A percentile compares a stretch with the other conserved stretches of the same genome.
phyloP scores from a whole-genome alignment of 2,888 invertebrate species.

The Saturnia pavonia region DNA sequence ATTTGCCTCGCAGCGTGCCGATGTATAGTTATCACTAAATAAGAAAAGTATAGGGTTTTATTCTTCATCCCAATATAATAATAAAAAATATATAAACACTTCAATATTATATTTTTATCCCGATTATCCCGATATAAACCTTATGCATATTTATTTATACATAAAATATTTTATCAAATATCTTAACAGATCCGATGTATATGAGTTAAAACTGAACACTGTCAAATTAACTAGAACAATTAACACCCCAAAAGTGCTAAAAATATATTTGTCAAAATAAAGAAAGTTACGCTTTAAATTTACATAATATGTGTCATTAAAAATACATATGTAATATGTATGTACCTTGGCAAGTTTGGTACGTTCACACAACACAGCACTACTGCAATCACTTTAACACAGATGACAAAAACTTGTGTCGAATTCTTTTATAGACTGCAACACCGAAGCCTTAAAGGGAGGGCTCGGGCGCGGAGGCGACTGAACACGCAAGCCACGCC shows the following conservation, averaged over 20 bases:
- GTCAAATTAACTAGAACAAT: neutral
- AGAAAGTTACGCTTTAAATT: constrained; percentile 12
- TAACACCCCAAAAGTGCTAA: neutral
- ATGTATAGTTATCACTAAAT: constrained; percentile 27
- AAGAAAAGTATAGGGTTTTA: neutral
- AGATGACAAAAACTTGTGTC: constrained; percentile 62
- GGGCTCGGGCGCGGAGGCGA: constrained; percentile 40
- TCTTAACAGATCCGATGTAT: neutral
- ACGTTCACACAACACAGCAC: constrained; percentile 74
- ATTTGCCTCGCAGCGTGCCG: constrained; percentile 44
- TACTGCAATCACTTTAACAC: constrained; percentile 71
- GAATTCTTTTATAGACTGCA: constrained; percentile 78
- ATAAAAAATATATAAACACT: neutral
- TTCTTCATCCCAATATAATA: neutral
- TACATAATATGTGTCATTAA: neutral
- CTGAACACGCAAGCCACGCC: constrained; percentile 39
- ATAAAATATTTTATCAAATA: neutral
- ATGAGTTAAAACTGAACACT: neutral
- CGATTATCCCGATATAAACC: neutral
- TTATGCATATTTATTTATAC: neutral
- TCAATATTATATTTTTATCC: neutral
- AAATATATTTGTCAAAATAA: neutral
- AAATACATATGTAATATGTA: constrained; percentile 8
- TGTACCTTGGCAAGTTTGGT: constrained; percentile 35
- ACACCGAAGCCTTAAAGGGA: constrained; percentile 52